Conservation (phyloP, 2,113 vertebrate genomes). For the Pedionomus torquatus region DNA sequence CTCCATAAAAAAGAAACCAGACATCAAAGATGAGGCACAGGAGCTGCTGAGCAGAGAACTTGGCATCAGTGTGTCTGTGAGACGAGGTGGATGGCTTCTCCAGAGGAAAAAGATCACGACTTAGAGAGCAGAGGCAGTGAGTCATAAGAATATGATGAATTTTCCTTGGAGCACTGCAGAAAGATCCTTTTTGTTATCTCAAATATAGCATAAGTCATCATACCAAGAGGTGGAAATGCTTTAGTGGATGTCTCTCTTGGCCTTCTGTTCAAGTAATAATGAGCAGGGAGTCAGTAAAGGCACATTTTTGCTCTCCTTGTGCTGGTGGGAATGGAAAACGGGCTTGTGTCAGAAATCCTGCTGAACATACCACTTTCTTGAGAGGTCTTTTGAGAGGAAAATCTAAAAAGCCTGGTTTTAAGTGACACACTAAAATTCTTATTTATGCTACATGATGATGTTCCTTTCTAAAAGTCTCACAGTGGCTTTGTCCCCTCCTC, state of each 20-base stretch:
- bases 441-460: not conserved
- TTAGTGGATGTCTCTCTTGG: not conserved
- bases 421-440: not conserved
- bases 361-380: not conserved
- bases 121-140: slow-evolving; percentile 11
- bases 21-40: not conserved
- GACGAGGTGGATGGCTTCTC: not conserved
- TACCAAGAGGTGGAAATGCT: not conserved
- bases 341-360: not conserved
- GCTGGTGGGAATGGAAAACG: not conserved
- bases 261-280: slow-evolving; percentile 1
- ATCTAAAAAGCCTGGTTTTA: not conserved
- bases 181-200: not conserved
- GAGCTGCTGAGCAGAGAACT: not conserved
- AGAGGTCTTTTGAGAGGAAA: not conserved
- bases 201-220: not conserved
- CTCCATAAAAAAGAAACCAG: not conserved
- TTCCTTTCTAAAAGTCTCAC: not conserved
- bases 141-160: not conserved
- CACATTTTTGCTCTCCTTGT: not conserved
- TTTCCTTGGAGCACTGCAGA: slow-evolving; percentile 7
- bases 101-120: not conserved
- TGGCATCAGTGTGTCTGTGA: not conserved
- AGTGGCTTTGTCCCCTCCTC: not conserved
- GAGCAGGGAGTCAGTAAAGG: not conserved